Evolutionary conservation across 2,797 vertebrate genomes (phyloP).

Genomic region (Streptopelia turtur): DNA sequence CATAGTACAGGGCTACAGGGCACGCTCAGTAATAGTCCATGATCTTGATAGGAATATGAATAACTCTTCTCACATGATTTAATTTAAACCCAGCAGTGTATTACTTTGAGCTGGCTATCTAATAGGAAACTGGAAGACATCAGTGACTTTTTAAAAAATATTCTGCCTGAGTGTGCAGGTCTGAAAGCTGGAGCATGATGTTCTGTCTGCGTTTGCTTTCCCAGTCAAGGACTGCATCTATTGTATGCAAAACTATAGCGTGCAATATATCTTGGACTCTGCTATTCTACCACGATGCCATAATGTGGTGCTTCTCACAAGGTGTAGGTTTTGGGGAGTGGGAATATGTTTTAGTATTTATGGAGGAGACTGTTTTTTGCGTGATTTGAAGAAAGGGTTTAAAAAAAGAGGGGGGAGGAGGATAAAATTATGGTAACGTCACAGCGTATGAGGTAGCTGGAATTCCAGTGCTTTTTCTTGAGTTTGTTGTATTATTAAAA

Average conservation of each 20-base stretch:
- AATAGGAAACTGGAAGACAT: not conserved
- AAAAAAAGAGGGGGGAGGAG: not conserved
- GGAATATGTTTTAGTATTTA: not conserved
- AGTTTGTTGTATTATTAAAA: conserved; percentile 41
- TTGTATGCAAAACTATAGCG: too few relatives aligned
- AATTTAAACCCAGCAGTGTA: not conserved
- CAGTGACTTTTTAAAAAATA: not conserved
- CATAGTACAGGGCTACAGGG: not conserved
- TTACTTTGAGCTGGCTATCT: not conserved
- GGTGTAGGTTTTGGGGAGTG: not conserved
- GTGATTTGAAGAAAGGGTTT: not conserved
- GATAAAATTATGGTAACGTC: not conserved
- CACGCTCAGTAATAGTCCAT: not conserved
- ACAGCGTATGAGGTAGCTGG: not conserved
- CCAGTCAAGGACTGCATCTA: not conserved
- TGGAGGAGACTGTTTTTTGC: not conserved
- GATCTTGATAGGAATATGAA: not conserved
- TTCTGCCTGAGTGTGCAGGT: not conserved
- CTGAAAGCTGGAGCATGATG: not conserved
- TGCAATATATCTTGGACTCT: not conserved
- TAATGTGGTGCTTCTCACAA: not conserved
- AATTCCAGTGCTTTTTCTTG: not conserved
- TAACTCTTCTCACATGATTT: not conserved
- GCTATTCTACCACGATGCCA: not conserved
- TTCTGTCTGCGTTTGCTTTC: not conserved